Evolutionary conservation across 1,140 invertebrate species (phyloP).

Genomic region (Hylaeus anthracinus): DNA sequence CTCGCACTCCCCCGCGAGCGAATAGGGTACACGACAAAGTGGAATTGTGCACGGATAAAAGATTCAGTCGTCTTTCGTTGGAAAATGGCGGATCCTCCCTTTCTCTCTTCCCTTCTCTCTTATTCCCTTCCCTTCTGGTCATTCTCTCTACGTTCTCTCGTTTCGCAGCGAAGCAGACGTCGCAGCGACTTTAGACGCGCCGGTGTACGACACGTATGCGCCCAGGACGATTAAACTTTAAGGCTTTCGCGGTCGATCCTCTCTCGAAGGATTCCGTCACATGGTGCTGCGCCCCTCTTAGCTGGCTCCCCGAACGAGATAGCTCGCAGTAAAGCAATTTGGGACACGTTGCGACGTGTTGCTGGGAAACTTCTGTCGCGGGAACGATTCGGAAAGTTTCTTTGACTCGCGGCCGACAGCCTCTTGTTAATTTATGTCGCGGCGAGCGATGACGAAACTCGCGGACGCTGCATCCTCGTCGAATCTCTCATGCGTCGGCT

Average conservation of each 20-base stretch:
- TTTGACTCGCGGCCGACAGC: conserved; percentile 2
- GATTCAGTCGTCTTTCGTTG: conserved; percentile 24
- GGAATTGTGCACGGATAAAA: conserved; percentile 36
- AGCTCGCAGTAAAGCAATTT: conserved; percentile 25
- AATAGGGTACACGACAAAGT: conserved; percentile 17
- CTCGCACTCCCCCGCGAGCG: not conserved
- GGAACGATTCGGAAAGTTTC: conserved; percentile 1
- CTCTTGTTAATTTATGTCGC: conserved; percentile 21
- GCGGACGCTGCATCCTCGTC: too few relatives aligned
- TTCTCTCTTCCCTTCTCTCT: not conserved
- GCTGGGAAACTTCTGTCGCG: not conserved
- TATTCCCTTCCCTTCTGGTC: not conserved
- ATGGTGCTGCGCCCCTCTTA: conserved; percentile 20
- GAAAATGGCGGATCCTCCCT: not conserved
- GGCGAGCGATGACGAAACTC: too few relatives aligned
- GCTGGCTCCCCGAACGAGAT: conserved; percentile 5
- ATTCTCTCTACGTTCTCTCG: too few relatives aligned
- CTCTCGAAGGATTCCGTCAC: conserved; percentile 2
- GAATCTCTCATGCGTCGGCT: too few relatives aligned
- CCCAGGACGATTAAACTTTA: conserved; percentile 53
- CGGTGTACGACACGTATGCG: conserved; percentile 26
- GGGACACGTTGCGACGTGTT: conserved; percentile 27
- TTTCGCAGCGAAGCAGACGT: conserved; percentile 25
- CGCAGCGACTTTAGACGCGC: conserved; percentile 19
- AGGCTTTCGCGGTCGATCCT: conserved; percentile 29